Evolutionary conservation across 2,113 vertebrate species (phyloP), one percentile per base, ranked within the genome.

Genomic region (Microtus pennsylvanicus): DNA sequence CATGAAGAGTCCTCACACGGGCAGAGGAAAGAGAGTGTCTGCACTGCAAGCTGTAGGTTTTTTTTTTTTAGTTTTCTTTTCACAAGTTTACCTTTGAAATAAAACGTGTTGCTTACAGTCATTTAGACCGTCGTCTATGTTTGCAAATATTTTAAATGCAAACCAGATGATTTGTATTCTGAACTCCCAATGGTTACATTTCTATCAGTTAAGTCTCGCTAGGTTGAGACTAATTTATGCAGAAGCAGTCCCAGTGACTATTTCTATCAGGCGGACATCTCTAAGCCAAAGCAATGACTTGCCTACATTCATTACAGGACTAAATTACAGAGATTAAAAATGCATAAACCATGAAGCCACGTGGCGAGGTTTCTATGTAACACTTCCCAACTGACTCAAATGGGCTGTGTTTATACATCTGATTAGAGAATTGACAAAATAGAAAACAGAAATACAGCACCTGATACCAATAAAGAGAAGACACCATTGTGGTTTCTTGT

Each of bases 341-440:
- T 97, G 94, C 97, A 97, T 97, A 96, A 98, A 96, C 96, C 97
- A 97, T 97, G 97, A 98, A 96, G 97, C 82, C 95, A 94, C 24
- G 14, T 76, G 65, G 82, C n/a, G 17, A 72, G 92, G 38, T 85
- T 72, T 96, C 92, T 87, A 63, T 89, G 94, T 75, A 91, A 90
- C n/a, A 89, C 81, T 95, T 95, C n/a, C 93, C 45, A 75, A 83
- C 8, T 74, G 94, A 97, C 63, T 96, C 89, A 96, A 58, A 94
- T 80, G 87, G 52, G 38, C 42, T 98, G 97, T 97, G 97, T 93
- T 96, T 97, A 85, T 94, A 91, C 97, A 97, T 98, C 82, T 95
- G 69, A 97, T 97, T 97, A 96, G 80, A 82, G 35, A 94, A 97
- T 96, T 74, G 87, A 30, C 67, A 94, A 87, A 80, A 58, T 14